phyloP scores from a whole-genome alignment of 1,140 invertebrate species.

The Drosophila pachea region DNA sequence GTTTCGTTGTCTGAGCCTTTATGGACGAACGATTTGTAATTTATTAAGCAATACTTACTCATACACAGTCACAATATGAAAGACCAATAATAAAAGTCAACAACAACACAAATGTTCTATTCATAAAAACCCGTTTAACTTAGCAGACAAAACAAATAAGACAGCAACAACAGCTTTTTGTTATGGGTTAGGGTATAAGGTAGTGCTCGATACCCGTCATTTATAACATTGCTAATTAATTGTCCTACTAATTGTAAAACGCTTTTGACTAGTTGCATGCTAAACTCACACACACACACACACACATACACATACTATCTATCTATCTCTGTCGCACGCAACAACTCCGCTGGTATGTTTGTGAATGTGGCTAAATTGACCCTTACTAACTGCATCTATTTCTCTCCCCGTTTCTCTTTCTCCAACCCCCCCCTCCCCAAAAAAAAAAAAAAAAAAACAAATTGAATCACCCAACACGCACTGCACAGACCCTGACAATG shows the following conservation, averaged over 20 bases:
- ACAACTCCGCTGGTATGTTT: neutral
- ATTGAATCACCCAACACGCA: neutral
- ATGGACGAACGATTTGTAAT: slow-evolving; percentile 64
- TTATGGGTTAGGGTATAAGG: neutral
- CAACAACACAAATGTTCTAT: slow-evolving; percentile 26
- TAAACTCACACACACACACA: slow-evolving; percentile 22
- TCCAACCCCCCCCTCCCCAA: slow-evolving; percentile 9
- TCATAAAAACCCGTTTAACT: slow-evolving; percentile 32
- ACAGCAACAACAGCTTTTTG: slow-evolving; percentile 19
- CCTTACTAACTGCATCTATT: slow-evolving; percentile 30
- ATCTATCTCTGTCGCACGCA: neutral
- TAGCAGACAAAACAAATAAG: slow-evolving; percentile 32
- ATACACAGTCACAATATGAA: slow-evolving; percentile 14
- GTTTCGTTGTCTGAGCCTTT: slow-evolving; percentile 40
- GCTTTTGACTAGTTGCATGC: slow-evolving; percentile 61
- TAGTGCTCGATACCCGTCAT: slow-evolving; percentile 31
- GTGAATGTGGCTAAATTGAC: neutral
- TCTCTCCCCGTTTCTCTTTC: slow-evolving; percentile 31
- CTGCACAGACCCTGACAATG: slow-evolving; percentile 76
- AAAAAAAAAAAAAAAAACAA: no score
- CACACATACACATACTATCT: slow-evolving; percentile 2
- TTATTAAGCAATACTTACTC: slow-evolving; percentile 41
- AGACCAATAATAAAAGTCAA: slow-evolving; percentile 9
- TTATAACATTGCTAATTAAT: slow-evolving; percentile 64
- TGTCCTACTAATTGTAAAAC: slow-evolving; percentile 59